A percentile compares a stretch with the other conserved stretches of the same genome.
Evolutionary conservation across 2,113 vertebrate species (phyloP).

Genomic region (Boulengeromyrus knoepffleri): DNA sequence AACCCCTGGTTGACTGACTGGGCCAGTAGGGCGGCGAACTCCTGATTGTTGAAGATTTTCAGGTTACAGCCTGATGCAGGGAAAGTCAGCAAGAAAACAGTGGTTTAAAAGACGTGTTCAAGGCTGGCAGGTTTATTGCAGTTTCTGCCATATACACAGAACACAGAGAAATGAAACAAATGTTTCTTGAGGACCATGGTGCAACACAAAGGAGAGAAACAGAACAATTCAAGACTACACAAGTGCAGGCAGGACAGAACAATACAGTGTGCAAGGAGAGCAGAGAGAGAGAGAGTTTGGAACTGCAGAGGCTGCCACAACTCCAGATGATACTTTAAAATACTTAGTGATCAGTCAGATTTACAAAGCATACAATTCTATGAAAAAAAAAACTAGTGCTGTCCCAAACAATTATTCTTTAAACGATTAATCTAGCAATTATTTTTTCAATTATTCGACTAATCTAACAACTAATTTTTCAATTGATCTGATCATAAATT

Average conservation of each 20-base stretch:
- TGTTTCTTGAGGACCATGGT: not conserved
- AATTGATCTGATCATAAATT: too few species aligned
- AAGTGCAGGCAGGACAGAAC: not conserved
- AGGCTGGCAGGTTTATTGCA: not conserved
- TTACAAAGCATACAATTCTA: not conserved
- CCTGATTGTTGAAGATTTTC: slow-evolving; percentile 99
- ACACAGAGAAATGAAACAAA: not conserved
- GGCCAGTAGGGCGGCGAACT: slow-evolving; percentile 89
- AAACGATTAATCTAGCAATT: too few species aligned
- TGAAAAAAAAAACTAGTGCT: too few species aligned
- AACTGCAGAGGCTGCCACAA: not conserved
- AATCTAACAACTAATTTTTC: too few species aligned
- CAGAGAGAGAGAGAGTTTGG: too few species aligned
- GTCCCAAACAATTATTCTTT: too few species aligned
- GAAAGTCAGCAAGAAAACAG: not conserved
- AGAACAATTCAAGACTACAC: not conserved
- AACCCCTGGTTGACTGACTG: slow-evolving; percentile 98
- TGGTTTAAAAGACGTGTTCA: not conserved
- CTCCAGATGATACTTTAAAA: not conserved
- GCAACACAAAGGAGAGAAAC: not conserved
- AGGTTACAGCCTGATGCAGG: slow-evolving; percentile 80
- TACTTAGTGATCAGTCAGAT: not conserved
- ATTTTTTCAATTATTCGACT: too few species aligned
- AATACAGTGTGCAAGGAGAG: not conserved
- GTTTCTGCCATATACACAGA: not conserved